Evolutionary conservation across 2,888 invertebrate species (phyloP).

Genomic region (Thera obeliscata): DNA sequence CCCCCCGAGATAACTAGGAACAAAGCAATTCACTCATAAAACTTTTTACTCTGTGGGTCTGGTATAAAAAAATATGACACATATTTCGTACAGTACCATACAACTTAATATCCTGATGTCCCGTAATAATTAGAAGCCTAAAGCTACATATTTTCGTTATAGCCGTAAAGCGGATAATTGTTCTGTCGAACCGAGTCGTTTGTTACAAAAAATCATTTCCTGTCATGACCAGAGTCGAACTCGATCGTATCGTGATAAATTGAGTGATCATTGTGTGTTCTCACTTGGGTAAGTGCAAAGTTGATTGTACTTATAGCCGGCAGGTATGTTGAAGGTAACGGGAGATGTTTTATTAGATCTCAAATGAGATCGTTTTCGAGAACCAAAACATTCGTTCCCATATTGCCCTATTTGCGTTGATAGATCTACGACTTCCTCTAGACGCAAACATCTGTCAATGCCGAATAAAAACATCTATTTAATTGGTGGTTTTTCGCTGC

Average conservation of each 20-base stretch:
- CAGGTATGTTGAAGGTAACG: not conserved
- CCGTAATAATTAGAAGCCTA: not conserved
- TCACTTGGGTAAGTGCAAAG: not conserved
- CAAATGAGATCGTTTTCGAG: too few species aligned
- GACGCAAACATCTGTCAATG: too few species aligned
- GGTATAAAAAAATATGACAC: constrained; percentile 4
- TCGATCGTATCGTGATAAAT: constrained; percentile 54
- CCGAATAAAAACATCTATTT: too few species aligned
- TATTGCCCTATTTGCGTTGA: too few species aligned
- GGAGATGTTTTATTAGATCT: too few species aligned
- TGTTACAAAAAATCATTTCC: constrained; percentile 57
- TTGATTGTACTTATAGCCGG: constrained; percentile 14
- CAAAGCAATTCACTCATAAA: too few species aligned
- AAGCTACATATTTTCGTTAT: constrained; percentile 27
- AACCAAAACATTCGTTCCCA: too few species aligned
- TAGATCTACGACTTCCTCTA: too few species aligned
- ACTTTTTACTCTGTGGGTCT: too few species aligned
- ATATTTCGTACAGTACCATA: constrained; percentile 17
- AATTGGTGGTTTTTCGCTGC: too few species aligned
- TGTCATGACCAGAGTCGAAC: constrained; percentile 43
- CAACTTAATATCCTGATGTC: too few species aligned
- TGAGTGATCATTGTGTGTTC: constrained; percentile 52
- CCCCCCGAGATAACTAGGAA: too few species aligned
- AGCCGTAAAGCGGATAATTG: constrained; percentile 30
- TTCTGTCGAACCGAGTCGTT: constrained; percentile 44